Base-by-base conservation (phyloP, 2,113 vertebrate species). In the Murina feae region DNA sequence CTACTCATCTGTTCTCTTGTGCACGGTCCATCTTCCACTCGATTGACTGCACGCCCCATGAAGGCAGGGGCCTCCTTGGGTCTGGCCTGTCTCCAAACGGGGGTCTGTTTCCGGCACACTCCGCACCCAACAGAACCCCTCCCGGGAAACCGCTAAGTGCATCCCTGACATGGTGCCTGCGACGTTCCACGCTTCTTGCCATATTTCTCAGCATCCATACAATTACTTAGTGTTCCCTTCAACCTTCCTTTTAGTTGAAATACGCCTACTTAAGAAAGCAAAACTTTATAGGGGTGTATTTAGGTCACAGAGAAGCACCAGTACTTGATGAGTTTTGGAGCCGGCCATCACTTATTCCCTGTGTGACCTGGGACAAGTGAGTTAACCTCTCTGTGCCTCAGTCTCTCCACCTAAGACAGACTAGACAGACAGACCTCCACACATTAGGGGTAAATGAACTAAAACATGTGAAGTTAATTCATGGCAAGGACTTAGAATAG, bases 41-140 rank as follows among this genome's bases (percentile, higher is more conserved):
- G 32, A 65, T 25, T 0, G 32, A 65, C 20, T 0, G 11, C 6
- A 23, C 0, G 0, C 37, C 47, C 35, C 68, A 17, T 1, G 5
- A 91, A 23, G 60, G 75, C 69, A 49, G 63, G 17, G 10, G 5
- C 69, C 63, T 55, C 35, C 16, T 42, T 66, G 23, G 76, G 13
- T 35, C 0, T 32, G 35, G 21, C 51, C 39, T 0, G 0, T 37
- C 55, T 39, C 63, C 39, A n/a, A 32, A 37, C 32, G 10, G 51
- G 6, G 21, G 4, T 58, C 39, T 60, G 72, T n/a, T 68, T 75
- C 58, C 14, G 20, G 17, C 4, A 10, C 28, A 18, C 58, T 25
- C 13, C 58, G 47, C 37, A 71, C 35, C 4, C 10, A 18, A 17
- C 2, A 68, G 28, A 42, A 39, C 30, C 69, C 65, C 37, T 39